These are phyloP conservation scores for Acropternis orthonyx DNA, from an alignment of 2,797 vertebrate genomes.

Conservation along the genomic window DNA sequence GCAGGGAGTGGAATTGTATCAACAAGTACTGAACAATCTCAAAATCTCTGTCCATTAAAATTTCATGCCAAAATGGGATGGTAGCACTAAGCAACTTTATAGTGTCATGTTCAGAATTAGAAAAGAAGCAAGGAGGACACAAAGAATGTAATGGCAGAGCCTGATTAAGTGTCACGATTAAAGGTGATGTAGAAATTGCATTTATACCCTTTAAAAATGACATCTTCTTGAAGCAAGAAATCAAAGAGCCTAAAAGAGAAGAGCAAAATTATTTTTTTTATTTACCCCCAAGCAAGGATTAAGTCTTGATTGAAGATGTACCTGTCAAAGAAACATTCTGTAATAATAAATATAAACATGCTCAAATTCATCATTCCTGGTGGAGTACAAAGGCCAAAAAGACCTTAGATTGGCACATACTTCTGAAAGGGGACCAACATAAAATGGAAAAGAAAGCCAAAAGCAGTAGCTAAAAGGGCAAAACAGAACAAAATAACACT, in stretches of 20 bases:
- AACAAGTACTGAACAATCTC: constrained; percentile 3
- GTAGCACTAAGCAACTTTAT: background rate
- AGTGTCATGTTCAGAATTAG: background rate
- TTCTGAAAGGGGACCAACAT: background rate
- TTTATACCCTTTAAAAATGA: background rate
- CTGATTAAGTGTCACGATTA: background rate
- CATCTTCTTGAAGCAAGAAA: background rate
- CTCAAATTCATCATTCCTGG: background rate
- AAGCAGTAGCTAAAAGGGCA: background rate
- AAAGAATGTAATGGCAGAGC: background rate
- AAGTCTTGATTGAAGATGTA: background rate
- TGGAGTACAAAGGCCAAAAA: background rate
- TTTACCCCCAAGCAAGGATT: background rate
- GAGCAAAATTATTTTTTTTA: background rate
- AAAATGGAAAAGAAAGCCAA: background rate
- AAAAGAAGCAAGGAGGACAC: background rate
- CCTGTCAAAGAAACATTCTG: background rate
- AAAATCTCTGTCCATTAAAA: background rate
- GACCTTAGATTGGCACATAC: background rate
- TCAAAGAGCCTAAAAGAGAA: background rate
- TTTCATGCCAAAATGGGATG: background rate
- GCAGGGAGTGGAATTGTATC: background rate
- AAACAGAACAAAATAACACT: background rate
- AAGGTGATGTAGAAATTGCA: background rate
- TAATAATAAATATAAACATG: background rate